These are phyloP conservation scores for Zaprionus taronus DNA, from an alignment of 1,140 invertebrate genomes.

Conservation along the genomic window DNA sequence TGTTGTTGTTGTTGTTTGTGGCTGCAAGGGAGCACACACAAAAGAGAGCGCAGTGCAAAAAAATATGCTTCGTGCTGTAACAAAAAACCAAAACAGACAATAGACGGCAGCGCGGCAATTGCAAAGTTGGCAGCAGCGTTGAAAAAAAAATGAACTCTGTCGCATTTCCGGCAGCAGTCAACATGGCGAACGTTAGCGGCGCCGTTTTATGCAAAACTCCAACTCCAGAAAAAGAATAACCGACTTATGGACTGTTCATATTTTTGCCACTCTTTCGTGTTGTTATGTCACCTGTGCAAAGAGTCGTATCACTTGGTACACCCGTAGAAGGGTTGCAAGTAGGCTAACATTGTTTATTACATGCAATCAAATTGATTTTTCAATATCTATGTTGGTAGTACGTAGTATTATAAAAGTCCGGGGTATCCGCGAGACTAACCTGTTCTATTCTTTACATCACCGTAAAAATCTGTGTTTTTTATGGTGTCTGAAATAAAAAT, in stretches of 20 bases:
- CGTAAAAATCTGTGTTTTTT: background rate
- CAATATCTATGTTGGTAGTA: background rate
- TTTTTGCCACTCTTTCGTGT: constrained; percentile 48
- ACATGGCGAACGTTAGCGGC: constrained; percentile 72
- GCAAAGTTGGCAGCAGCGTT: constrained; percentile 42
- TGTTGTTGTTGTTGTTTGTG: constrained; percentile 63
- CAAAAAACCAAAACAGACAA: constrained; percentile 57
- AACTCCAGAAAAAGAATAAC: constrained; percentile 19
- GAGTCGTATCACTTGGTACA: constrained; percentile 13
- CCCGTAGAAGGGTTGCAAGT: background rate
- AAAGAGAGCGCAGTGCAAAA: constrained; percentile 42
- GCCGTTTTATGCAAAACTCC: constrained; percentile 69
- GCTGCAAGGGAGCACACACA: constrained; percentile 22
- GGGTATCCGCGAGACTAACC: background rate
- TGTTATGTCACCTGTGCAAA: constrained; percentile 9
- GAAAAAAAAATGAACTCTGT: constrained; percentile 73
- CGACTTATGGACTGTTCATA: constrained; percentile 48
- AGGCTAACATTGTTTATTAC: background rate
- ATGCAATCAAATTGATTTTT: background rate
- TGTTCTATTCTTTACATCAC: background rate
- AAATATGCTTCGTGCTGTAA: constrained; percentile 64
- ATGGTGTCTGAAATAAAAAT: background rate
- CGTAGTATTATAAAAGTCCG: background rate
- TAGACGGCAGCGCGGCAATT: constrained; percentile 57
- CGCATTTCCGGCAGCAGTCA: constrained; percentile 78